Evolutionary conservation across 2,888 invertebrate species (phyloP).

Genomic region (Syritta pipiens): DNA sequence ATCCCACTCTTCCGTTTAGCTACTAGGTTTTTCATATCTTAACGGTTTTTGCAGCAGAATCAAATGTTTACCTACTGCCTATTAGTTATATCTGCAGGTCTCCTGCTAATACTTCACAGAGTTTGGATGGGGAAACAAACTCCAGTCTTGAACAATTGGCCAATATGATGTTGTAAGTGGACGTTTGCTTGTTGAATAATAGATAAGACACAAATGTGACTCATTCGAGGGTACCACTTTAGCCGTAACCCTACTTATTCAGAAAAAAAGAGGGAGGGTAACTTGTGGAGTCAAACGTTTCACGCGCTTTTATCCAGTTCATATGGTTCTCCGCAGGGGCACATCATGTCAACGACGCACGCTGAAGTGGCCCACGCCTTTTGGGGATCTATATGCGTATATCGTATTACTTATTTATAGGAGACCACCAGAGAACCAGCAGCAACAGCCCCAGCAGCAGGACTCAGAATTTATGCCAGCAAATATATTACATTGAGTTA

Average conservation of each 20-base stretch:
- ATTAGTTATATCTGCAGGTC: conserved; percentile 47
- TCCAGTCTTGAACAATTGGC: conserved; percentile 10
- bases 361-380: conserved; percentile 32
- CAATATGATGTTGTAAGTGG: conserved; percentile 11
- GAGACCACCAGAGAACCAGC: conserved; percentile 31
- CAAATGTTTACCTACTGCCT: conserved; percentile 54
- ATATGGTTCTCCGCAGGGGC: conserved; percentile 19
- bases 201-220: conserved; percentile 46
- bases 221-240: conserved; percentile 30
- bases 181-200: conserved; percentile 46
- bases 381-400: conserved; percentile 40
- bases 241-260: conserved; percentile 3
- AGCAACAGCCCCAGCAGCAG: conserved; percentile 20
- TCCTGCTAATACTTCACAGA: conserved; percentile 34
- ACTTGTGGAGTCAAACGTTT: conserved; percentile 51
- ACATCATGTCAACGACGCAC: conserved; percentile 43
- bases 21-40: background rate
- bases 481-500: conserved; percentile 61
- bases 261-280: background rate
- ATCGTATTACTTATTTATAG: conserved; percentile 66
- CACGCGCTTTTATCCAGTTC: conserved; percentile 33
- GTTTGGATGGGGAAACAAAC: background rate
- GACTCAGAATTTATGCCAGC: conserved; percentile 41
- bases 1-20: no score
- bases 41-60: conserved; percentile 26